Evolutionary conservation across 2,113 vertebrate genomes (phyloP), one percentile per base, ranked within the genome.

Genomic region (Asarcornis scutulata): DNA sequence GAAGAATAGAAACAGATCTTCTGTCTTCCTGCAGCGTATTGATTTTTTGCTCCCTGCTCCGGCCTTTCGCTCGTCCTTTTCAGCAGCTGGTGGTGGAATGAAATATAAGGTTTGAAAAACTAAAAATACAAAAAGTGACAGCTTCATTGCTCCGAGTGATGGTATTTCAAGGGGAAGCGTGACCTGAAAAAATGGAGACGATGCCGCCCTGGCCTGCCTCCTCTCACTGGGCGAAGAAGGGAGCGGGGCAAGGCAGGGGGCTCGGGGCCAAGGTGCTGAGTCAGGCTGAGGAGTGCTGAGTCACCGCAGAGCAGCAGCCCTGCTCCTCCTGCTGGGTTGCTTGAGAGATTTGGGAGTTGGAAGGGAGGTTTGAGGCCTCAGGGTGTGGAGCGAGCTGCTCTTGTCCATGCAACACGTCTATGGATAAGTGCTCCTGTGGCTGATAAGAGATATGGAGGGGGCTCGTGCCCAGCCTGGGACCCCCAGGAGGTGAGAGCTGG

Each of bases 81-180:
- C 94, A 93, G 91, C 93, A 95, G 91, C 93, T 91, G 91, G 86
- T 20, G 17, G 87, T 94, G 91, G 95, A 97, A 90, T 89, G 92
- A 98, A 98, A 97, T 93, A 97, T 67, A 91, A 97, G 93, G 95
- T 96, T 96, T 97, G 96, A 97, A 97, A 97, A 97, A 97, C 96
- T 97, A 95, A 97, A 98, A 98, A 96, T 97, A 96, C 97, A 96
- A 44, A 90, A 96, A 96, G 93, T 97, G 97, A 98, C 96, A 97
- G 94, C 96, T 96, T 97, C 93, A 94, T 95, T 95, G 89, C 94
- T 90, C 71, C 58, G 7, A 94, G 95, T 94, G 94, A 91, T 93
- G 89, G 91, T 85, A 59, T 94, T 95, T 95, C 13, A 78, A 86
- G 73, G 89, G 91, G 86, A 93, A 93, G 86, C 76, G 15, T 94